A percentile compares a stretch with the other conserved stretches of the same genome.
Evolutionary conservation across 2,113 vertebrate genomes (phyloP).

Genomic region (Lepidothrix coronata): DNA sequence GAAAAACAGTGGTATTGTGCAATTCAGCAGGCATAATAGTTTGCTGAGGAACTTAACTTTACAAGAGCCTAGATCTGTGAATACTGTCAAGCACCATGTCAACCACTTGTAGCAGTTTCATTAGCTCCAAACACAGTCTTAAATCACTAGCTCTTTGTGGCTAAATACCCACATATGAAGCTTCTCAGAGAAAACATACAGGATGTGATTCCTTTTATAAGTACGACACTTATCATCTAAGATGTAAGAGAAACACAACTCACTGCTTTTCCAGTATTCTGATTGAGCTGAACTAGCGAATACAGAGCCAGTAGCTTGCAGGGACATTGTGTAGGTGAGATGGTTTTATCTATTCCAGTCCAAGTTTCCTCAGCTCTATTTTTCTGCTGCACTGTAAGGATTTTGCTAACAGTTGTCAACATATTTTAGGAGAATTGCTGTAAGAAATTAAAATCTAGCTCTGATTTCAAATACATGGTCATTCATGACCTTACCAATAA

Average conservation of each 20-base stretch:
- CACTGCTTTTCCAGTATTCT: not conserved
- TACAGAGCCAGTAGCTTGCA: not conserved
- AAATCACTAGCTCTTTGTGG: not conserved
- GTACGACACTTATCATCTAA: not conserved
- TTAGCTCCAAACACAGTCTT: not conserved
- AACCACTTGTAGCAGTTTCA: not conserved
- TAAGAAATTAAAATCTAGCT: not conserved
- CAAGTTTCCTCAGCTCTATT: not conserved
- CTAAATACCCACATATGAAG: not conserved
- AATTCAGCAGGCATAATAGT: not conserved
- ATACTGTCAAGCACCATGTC: not conserved
- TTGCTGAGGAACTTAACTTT: not conserved
- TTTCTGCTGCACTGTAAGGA: not conserved
- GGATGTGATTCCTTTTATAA: not conserved
- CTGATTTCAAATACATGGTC: not conserved
- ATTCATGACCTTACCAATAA: not conserved
- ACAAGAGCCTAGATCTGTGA: not conserved
- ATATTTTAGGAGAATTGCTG: not conserved
- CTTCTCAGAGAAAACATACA: not conserved
- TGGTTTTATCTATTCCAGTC: not conserved
- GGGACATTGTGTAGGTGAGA: not conserved
- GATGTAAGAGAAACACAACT: not conserved
- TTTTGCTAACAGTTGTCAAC: not conserved
- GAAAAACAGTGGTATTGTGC: not conserved
- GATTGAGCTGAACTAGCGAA: not conserved